These are phyloP conservation scores for Gambusia yucatana DNA, from an alignment of 2,797 vertebrate species.

Conservation along the genomic window DNA sequence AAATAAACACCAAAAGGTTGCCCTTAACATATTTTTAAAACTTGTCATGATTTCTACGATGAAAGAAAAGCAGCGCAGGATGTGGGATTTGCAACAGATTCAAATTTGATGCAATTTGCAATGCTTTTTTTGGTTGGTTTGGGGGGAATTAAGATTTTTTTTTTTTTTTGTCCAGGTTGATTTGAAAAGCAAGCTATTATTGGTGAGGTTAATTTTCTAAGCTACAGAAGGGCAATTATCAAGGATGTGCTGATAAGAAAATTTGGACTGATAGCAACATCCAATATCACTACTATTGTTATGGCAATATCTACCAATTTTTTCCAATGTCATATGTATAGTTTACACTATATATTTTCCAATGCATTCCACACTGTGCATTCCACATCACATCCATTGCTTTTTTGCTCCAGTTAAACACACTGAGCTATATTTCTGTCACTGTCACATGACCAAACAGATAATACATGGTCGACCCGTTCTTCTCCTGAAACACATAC, in stretches of 20 bases:
- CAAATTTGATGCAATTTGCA: neutral
- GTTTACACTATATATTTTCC: too few relatives aligned
- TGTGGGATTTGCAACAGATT: neutral
- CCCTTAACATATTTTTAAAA: conserved; percentile 2
- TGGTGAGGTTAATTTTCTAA: too few relatives aligned
- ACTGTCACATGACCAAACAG: neutral
- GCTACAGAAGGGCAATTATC: too few relatives aligned
- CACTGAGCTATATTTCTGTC: neutral
- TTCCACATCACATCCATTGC: neutral
- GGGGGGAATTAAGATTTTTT: neutral
- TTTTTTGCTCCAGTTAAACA: neutral
- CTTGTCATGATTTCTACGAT: neutral
- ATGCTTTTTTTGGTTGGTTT: neutral
- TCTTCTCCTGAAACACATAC: neutral
- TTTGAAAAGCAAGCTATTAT: too few relatives aligned
- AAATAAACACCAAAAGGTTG: conserved; percentile 5
- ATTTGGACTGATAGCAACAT: too few relatives aligned
- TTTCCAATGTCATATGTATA: too few relatives aligned
- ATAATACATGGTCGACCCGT: neutral
- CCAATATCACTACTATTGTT: too few relatives aligned
- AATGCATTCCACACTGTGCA: too few relatives aligned
- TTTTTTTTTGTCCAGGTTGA: too few relatives aligned
- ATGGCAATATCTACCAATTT: too few relatives aligned
- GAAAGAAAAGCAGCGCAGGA: neutral
- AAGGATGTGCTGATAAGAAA: too few relatives aligned